Conservation (phyloP, 2,888 invertebrate species). For the Cephus runcator region DNA sequence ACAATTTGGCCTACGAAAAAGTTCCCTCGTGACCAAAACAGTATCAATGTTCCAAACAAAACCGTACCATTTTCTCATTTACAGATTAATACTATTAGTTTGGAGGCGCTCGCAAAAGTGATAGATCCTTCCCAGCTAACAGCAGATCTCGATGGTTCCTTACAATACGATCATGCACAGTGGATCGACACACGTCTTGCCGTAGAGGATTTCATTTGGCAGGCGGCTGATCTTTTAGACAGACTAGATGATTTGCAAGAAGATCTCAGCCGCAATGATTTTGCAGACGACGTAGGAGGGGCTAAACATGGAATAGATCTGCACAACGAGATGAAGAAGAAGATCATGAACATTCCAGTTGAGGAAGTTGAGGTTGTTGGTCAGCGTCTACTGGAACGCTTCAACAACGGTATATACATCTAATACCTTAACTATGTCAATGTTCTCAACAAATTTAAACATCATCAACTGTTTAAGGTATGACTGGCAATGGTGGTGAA, state of each 20-base stretch:
- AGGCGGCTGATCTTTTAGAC: constrained; percentile 92
- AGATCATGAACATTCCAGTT: constrained; percentile 92
- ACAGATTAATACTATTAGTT: constrained; percentile 95
- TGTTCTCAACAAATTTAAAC: not conserved
- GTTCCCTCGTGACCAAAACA: not conserved
- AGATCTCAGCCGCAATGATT: constrained; percentile 91
- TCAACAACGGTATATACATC: constrained; percentile 56
- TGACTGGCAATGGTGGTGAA: constrained; percentile 65
- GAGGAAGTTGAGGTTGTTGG: constrained; percentile 94
- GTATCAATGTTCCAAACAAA: not conserved
- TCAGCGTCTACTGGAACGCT: constrained; percentile 75
- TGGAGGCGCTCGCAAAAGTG: constrained; percentile 92
- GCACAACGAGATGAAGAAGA: constrained; percentile 93
- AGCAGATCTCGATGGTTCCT: constrained; percentile 90
- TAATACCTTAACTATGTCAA: not conserved
- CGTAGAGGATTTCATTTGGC: constrained; percentile 96
- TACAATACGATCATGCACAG: constrained; percentile 95
- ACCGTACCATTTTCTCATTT: constrained; percentile 48
- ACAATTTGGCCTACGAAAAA: not conserved
- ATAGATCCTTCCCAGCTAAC: constrained; percentile 95
- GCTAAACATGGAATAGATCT: constrained; percentile 93
- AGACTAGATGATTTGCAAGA: constrained; percentile 93
- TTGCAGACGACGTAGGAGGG: constrained; percentile 93
- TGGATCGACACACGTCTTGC: constrained; percentile 97
- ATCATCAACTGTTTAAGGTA: constrained; percentile 31